These are phyloP conservation scores for Caenorhabditis uteleia DNA, from an alignment of 2,888 invertebrate species.

Conservation along the genomic window DNA sequence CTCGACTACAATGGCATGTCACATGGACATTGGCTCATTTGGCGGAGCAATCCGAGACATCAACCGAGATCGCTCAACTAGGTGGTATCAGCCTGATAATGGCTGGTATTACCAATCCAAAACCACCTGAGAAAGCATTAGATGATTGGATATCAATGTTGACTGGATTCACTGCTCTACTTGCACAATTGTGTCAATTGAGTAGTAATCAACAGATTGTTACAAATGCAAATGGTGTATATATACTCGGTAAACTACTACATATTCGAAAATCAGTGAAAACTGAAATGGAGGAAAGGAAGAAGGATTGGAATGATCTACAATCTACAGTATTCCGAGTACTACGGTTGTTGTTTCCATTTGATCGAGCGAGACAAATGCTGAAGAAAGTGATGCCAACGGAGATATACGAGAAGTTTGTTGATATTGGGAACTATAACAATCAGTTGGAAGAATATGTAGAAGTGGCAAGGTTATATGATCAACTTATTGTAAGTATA, in stretches of 20 bases:
- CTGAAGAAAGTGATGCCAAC: slow-evolving; percentile 71
- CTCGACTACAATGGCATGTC: slow-evolving; percentile 71
- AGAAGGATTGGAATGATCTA: slow-evolving; percentile 21
- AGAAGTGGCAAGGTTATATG: slow-evolving; percentile 62
- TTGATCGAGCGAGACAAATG: slow-evolving; percentile 71
- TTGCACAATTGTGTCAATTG: slow-evolving; percentile 52
- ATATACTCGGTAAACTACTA: slow-evolving; percentile 42
- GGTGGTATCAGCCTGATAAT: slow-evolving; percentile 72
- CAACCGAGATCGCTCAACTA: slow-evolving; percentile 70
- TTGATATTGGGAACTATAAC: slow-evolving; percentile 72
- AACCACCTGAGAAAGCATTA: slow-evolving; percentile 41
- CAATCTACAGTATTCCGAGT: slow-evolving; percentile 71
- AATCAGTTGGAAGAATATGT: slow-evolving; percentile 70
- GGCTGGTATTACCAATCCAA: slow-evolving; percentile 48
- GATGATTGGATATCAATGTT: slow-evolving; percentile 56
- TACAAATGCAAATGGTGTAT: slow-evolving; percentile 51
- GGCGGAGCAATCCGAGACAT: slow-evolving; percentile 70
- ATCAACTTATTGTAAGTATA: slow-evolving; percentile 31
- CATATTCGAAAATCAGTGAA: slow-evolving; percentile 18
- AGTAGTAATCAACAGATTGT: slow-evolving; percentile 47
- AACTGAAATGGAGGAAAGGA: slow-evolving; percentile 9
- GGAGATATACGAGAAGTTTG: slow-evolving; percentile 71
- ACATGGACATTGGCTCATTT: slow-evolving; percentile 72
- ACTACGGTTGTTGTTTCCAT: slow-evolving; percentile 71
- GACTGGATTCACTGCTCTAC: slow-evolving; percentile 51